phyloP scores from a whole-genome alignment of 2,113 vertebrate genomes.

The Grantiella picta region DNA sequence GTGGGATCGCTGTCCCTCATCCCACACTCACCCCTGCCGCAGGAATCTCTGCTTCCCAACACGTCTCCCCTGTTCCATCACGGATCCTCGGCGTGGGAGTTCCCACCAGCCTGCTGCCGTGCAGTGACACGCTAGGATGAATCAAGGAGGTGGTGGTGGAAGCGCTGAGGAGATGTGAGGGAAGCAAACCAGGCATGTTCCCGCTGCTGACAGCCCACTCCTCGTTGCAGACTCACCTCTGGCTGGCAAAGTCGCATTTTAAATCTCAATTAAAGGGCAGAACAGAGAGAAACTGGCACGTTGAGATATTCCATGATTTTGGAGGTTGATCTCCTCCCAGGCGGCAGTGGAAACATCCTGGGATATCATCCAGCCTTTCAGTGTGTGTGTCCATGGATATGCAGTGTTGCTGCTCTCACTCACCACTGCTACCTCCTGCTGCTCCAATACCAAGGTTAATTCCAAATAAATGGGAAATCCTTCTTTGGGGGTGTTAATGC shows the following conservation, averaged over 20 bases:
- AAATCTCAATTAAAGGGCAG: background rate
- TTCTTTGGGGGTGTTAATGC: background rate
- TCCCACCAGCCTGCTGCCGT: background rate
- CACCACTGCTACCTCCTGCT: background rate
- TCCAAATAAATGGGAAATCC: background rate
- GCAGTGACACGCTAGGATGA: background rate
- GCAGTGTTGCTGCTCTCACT: background rate
- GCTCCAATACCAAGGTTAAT: background rate
- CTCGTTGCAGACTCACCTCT: background rate
- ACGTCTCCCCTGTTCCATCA: background rate
- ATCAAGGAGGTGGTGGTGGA: background rate
- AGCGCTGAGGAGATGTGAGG: background rate
- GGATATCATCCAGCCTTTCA: background rate
- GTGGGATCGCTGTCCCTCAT: accelerated
- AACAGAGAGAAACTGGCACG: background rate
- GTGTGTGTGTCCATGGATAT: accelerated
- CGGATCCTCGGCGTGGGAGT: background rate
- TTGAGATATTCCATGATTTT: accelerated
- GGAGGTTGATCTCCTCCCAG: background rate
- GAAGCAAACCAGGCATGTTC: background rate
- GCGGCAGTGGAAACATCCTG: background rate
- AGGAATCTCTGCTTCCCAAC: background rate
- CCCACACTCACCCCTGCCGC: accelerated
- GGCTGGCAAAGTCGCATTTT: background rate
- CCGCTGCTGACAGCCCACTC: background rate